A percentile compares a stretch with the other conserved stretches of the same genome.
Conservation (phyloP, 2,888 invertebrate species). For the Zonitis immaculata region DNA sequence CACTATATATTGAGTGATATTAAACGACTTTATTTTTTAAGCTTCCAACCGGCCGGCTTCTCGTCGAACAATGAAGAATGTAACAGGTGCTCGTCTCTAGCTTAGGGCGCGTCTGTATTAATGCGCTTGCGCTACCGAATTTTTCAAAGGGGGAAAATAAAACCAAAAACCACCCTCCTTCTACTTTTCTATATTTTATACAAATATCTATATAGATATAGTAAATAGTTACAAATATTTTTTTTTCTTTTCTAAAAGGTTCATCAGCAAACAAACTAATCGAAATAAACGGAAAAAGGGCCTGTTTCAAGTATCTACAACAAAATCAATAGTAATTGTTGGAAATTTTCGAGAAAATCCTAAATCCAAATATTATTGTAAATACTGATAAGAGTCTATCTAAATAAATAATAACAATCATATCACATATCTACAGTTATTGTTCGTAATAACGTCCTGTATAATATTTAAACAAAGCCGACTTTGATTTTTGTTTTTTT, state of each 20-base stretch:
- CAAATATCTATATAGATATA: not conserved
- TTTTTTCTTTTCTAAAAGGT: no score
- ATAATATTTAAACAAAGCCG: not conserved
- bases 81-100: slow-evolving; percentile 40
- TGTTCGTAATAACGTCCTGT: not conserved
- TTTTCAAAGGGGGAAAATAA: slow-evolving; percentile 16
- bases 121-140: slow-evolving; percentile 35
- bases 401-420: not conserved
- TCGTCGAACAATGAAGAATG: slow-evolving; percentile 37
- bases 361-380: not conserved
- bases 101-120: slow-evolving; percentile 41
- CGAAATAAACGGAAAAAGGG: not conserved
- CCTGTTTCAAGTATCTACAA: not conserved
- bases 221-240: not conserved
- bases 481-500: not conserved
- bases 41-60: slow-evolving; percentile 32
- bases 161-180: slow-evolving; percentile 30
- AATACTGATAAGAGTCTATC: not conserved
- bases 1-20: slow-evolving; percentile 10
- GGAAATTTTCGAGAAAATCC: not conserved
- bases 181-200: not conserved
- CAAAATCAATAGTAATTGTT: not conserved
- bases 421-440: no score
- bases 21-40: slow-evolving; percentile 2
- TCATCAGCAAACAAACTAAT: not conserved